These are phyloP conservation scores for Eonycteris spelaea DNA, from an alignment of 2,113 vertebrate genomes.

Conservation along the genomic window DNA sequence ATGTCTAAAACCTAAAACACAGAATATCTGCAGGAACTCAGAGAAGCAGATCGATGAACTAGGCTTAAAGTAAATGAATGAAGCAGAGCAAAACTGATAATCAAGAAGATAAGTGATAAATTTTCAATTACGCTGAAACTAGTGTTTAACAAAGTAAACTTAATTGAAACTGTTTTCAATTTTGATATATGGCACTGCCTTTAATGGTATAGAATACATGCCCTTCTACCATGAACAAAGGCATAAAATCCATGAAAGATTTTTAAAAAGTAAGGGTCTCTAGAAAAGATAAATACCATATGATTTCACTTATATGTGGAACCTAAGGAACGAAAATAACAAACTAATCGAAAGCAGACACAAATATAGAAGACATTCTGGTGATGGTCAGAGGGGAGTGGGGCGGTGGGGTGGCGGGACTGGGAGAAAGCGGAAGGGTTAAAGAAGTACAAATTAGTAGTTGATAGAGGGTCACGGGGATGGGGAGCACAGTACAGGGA, in stretches of 20 bases:
- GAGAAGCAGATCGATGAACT: background rate
- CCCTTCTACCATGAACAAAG: background rate
- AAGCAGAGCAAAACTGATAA: background rate
- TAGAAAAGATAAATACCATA: too few species aligned
- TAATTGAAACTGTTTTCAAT: conserved; percentile 15
- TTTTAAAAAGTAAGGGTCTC: background rate
- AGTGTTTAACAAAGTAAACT: conserved; percentile 36
- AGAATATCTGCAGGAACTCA: conserved; percentile 1
- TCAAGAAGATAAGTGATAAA: background rate
- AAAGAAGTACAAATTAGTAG: too few species aligned
- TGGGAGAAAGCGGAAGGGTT: too few species aligned
- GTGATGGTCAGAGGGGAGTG: too few species aligned
- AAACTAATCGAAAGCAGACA: too few species aligned
- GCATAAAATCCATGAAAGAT: background rate
- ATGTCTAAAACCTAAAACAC: background rate
- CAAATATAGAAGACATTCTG: too few species aligned
- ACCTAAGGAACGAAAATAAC: too few species aligned
- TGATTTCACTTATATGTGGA: too few species aligned
- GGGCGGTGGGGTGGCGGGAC: too few species aligned
- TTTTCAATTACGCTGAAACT: background rate
- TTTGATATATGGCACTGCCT: background rate
- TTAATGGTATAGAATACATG: background rate
- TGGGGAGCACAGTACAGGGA: too few species aligned
- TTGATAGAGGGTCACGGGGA: too few species aligned
- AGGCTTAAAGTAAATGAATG: conserved; percentile 19